Evolutionary conservation across 1,140 invertebrate genomes (phyloP).

Genomic region (Drosophila kohkoa): DNA sequence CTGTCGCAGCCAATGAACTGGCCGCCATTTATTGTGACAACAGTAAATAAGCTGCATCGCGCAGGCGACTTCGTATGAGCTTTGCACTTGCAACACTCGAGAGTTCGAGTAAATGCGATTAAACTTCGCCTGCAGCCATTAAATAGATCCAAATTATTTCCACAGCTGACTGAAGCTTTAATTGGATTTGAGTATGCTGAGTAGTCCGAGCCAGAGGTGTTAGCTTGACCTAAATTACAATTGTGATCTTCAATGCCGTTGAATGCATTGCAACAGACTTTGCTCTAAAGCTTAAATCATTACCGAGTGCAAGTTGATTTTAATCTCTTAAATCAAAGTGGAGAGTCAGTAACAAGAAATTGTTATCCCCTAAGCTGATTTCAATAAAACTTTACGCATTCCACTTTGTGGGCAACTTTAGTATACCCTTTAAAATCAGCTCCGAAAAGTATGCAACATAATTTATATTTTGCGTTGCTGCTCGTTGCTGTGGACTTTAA

Average conservation of each 20-base stretch:
- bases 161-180: conserved; percentile 3
- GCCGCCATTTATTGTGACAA: conserved; percentile 48
- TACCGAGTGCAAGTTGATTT: not conserved
- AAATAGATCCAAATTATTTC: not conserved
- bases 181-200: not conserved
- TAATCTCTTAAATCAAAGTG: not conserved
- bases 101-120: conserved; percentile 8
- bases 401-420: not conserved
- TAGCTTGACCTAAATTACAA: not conserved
- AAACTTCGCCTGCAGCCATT: conserved; percentile 1
- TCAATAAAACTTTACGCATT: too few relatives aligned
- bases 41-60: conserved; percentile 48
- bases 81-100: conserved; percentile 41
- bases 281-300: not conserved
- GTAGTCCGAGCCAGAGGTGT: not conserved
- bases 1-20: conserved; percentile 58
- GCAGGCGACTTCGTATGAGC: conserved; percentile 11
- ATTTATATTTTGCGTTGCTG: too few relatives aligned
- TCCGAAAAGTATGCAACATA: conserved; percentile 1
- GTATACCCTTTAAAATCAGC: not conserved
- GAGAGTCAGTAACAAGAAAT: not conserved
- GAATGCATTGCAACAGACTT: not conserved
- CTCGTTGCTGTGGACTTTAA: not conserved
- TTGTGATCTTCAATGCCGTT: not conserved
- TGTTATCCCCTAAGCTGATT: too few relatives aligned